Conservation (phyloP, 2,888 invertebrate genomes). For the Platerodrilus igneus region DNA sequence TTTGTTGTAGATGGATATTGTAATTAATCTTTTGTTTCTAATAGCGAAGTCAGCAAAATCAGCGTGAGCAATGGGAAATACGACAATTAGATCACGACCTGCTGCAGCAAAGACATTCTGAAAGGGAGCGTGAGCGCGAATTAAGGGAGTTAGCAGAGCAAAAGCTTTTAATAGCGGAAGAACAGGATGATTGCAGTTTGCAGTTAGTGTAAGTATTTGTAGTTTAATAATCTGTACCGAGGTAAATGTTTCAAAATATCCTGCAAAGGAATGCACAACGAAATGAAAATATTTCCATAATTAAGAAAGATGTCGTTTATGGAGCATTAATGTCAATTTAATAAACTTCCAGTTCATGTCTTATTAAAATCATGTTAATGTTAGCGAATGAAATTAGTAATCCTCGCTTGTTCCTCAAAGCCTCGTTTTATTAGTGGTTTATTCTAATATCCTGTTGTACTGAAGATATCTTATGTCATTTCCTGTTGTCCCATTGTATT, state of each 20-base stretch:
- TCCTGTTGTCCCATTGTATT: too few species aligned
- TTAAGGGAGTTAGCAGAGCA: constrained; percentile 53
- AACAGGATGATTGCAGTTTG: constrained; percentile 40
- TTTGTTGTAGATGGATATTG: neutral
- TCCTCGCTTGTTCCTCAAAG: too few species aligned
- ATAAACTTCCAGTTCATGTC: too few species aligned
- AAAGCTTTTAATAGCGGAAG: constrained; percentile 37
- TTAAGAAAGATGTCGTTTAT: too few species aligned
- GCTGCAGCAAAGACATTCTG: constrained; percentile 58
- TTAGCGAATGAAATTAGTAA: too few species aligned
- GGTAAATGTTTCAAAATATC: neutral
- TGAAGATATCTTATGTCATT: too few species aligned
- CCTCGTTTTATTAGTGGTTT: too few species aligned
- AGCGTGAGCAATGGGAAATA: constrained; percentile 58
- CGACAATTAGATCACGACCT: constrained; percentile 57
- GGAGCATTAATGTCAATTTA: too few species aligned
- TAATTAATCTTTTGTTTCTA: constrained; percentile 25
- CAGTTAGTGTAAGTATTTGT: constrained; percentile 42
- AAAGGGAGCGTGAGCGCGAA: constrained; percentile 56
- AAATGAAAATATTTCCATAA: too few species aligned
- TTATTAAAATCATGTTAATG: too few species aligned
- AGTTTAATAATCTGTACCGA: constrained; percentile 1
- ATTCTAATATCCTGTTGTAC: too few species aligned
- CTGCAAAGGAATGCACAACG: neutral
- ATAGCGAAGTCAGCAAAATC: constrained; percentile 54